Evolutionary conservation across 2,888 invertebrate genomes (phyloP), one percentile per base, ranked within the genome.

Genomic region (Hirtodrosophila confusa): DNA sequence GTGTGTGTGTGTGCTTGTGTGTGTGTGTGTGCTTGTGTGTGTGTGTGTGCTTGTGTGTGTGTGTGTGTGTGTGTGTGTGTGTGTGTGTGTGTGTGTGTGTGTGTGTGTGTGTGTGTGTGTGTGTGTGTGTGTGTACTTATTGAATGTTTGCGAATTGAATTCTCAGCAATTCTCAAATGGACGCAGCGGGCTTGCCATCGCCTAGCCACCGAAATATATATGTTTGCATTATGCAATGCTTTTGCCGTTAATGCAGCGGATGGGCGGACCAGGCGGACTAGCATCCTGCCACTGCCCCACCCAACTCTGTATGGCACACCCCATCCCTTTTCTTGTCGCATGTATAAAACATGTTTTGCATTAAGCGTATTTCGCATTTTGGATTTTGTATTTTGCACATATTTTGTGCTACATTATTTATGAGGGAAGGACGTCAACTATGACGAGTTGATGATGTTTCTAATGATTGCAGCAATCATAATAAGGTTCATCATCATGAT

Each of bases 261-360:
- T 58, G 58, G 9, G 8, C 2, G 31, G 31, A 7, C 27, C 11
- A 6, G 6, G 12, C 35, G 23, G 1, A 17, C 17, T 17, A 17
- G 17, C 17, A 17, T 17, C 17, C 17, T 17, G 17, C 17, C 2
- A 2, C 17, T 17, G 17, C 17, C 17, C 17, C 17, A n/a, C 17
- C 17, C 17, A 17, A 17, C 17, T 17, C 17, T 17, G 17, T 17
- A 17, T 17, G 17, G 1, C 17, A 2, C 17, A 1, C 17, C 17
- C 17, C 27, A 27, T 9, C 3, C 12, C 10, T 8, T 27, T 17
- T 9, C 35, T 37, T 9, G n/a, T 31, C 29, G 23, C 61, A 82
- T 76, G 76, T 83, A 64, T 86, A 68, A 83, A 86, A 76, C 63
- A 86, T 86, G 74, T 55, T 66, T 68, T 68, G 74, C 80, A 86